Evolutionary conservation across 1,140 invertebrate species (phyloP).

Genomic region (Physella acuta): DNA sequence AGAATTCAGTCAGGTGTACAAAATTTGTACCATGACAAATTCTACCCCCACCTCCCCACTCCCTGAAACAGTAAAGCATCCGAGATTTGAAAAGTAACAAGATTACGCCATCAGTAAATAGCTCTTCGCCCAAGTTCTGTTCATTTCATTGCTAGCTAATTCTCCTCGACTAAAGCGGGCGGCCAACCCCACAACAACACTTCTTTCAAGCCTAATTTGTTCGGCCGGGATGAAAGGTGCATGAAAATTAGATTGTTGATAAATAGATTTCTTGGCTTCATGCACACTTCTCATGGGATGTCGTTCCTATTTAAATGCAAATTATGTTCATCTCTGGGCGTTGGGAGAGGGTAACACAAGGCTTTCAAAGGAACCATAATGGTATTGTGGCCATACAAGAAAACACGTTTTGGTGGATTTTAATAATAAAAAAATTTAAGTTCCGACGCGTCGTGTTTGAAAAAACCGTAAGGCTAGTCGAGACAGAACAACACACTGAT

Average conservation of each 20-base stretch:
- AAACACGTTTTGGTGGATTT: too few species aligned
- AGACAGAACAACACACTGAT: too few species aligned
- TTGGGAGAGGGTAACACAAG: not conserved
- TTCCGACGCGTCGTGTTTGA: too few species aligned
- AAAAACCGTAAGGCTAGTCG: too few species aligned
- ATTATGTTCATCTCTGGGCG: conserved; percentile 6
- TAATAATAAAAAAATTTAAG: too few species aligned
- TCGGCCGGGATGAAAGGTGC: conserved; percentile 8
- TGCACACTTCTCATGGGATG: conserved; percentile 6
- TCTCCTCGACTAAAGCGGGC: not conserved
- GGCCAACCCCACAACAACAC: not conserved
- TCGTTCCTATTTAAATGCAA: conserved; percentile 23
- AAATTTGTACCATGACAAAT: too few species aligned
- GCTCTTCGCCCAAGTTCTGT: not conserved
- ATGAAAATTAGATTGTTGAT: conserved; percentile 27
- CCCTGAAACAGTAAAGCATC: not conserved
- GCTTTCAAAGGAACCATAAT: not conserved
- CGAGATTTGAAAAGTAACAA: not conserved
- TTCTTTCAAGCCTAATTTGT: conserved; percentile 16
- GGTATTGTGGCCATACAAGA: too few species aligned
- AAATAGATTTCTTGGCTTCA: conserved; percentile 26
- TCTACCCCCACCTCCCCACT: too few species aligned
- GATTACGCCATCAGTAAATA: conserved; percentile 5
- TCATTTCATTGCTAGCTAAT: conserved; percentile 13
- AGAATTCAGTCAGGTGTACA: too few species aligned